Conservation (phyloP, 2,797 vertebrate genomes). For the Cyclura pinguis region DNA sequence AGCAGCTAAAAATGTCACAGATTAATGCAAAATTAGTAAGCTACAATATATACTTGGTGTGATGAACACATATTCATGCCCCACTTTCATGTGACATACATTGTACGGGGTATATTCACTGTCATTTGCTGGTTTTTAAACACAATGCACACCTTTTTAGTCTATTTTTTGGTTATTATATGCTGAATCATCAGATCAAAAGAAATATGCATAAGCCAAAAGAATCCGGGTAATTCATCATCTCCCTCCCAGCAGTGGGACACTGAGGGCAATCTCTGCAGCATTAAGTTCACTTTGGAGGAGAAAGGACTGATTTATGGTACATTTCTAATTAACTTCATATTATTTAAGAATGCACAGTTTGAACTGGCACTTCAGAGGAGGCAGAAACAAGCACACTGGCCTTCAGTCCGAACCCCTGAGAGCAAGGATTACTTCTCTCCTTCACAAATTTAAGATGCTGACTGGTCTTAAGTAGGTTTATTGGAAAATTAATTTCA, state of each 20-base stretch:
- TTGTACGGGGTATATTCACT: background rate
- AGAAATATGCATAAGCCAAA: slow-evolving; percentile 10
- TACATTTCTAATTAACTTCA: background rate
- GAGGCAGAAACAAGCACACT: background rate
- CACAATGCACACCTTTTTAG: background rate
- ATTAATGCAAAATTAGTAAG: background rate
- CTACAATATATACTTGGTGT: background rate
- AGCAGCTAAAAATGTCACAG: background rate
- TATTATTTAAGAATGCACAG: background rate
- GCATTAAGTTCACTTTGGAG: background rate
- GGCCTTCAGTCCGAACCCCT: background rate
- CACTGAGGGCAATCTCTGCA: background rate
- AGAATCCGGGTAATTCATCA: slow-evolving; percentile 13
- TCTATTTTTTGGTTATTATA: background rate
- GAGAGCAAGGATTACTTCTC: background rate
- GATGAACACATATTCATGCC: background rate
- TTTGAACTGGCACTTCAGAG: background rate
- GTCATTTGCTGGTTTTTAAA: background rate
- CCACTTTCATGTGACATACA: background rate
- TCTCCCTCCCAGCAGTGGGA: background rate
- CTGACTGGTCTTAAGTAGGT: no score
- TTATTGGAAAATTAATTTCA: background rate
- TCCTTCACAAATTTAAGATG: background rate
- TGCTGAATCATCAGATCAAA: background rate
- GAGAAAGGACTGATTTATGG: background rate